Conservation (phyloP, 35 echinoderm and acorn worm species). For the Amphiura filiformis region DNA sequence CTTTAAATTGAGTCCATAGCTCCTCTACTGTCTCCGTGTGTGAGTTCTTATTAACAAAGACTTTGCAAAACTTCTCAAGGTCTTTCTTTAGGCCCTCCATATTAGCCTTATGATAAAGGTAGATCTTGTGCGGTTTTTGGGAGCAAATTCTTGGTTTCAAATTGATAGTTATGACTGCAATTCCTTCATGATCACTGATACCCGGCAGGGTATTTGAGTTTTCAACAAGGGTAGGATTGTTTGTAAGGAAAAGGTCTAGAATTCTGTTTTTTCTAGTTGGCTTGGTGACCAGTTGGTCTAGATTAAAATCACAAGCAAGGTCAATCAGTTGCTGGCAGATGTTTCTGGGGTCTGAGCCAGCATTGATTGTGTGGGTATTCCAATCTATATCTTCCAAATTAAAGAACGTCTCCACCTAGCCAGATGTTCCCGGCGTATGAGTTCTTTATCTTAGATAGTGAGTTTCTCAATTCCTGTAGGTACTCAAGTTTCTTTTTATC, state of each 20-base stretch:
- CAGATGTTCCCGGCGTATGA: background rate
- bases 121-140: background rate
- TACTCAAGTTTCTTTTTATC: background rate
- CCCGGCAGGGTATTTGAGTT: too few species aligned
- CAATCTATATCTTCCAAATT: conserved; percentile 10
- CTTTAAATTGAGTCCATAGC: conserved; percentile 14
- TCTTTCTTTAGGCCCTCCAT: background rate
- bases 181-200: background rate
- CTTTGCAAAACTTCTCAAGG: background rate
- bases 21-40: background rate
- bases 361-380: background rate
- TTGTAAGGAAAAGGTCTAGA: too few species aligned
- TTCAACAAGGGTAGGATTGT: too few species aligned
- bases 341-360: too few species aligned
- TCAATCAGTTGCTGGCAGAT: too few species aligned
- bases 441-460: background rate
- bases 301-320: too few species aligned
- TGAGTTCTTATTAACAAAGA: background rate
- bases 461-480: background rate
- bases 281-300: too few species aligned
- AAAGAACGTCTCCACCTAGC: conserved; percentile 27
- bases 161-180: background rate
- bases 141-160: background rate
- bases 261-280: too few species aligned
- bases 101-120: conserved; percentile 18